Evolutionary conservation across 2,888 invertebrate genomes (phyloP).

Genomic region (Eilema griseolum): DNA sequence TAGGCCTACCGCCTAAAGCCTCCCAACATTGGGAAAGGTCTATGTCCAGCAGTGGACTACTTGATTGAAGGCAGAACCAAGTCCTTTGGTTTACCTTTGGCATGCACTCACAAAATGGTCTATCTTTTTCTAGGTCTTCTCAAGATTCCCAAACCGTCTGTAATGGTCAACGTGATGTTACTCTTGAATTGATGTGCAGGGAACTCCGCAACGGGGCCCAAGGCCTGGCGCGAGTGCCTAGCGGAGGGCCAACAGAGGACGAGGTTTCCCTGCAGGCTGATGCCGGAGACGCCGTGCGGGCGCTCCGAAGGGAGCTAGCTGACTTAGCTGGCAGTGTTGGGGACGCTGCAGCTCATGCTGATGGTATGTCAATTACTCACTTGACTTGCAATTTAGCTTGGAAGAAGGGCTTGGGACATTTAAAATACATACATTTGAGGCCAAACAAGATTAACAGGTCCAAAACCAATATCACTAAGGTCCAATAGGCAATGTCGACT

Average conservation of each 20-base stretch:
- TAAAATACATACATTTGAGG: too few relatives aligned
- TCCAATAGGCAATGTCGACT: too few relatives aligned
- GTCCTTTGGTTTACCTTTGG: too few relatives aligned
- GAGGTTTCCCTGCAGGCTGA: conserved; percentile 25
- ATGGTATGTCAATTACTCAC: conserved; percentile 43
- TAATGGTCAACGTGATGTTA: not conserved
- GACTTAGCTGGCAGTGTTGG: conserved; percentile 80
- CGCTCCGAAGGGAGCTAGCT: conserved; percentile 71
- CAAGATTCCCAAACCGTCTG: not conserved
- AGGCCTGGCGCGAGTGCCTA: conserved; percentile 65
- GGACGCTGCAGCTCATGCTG: conserved; percentile 52
- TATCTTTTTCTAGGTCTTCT: not conserved
- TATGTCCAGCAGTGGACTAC: too few relatives aligned
- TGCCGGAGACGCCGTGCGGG: conserved; percentile 55
- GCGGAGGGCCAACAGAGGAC: conserved; percentile 32
- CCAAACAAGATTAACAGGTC: too few relatives aligned
- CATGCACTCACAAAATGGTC: too few relatives aligned
- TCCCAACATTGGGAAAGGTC: too few relatives aligned
- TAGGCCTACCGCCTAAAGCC: too few relatives aligned
- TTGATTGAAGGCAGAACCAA: too few relatives aligned
- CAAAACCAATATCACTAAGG: too few relatives aligned
- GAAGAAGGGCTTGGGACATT: too few relatives aligned
- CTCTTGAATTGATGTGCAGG: conserved; percentile 18
- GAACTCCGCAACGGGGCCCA: conserved; percentile 49
- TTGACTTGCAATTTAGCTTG: too few relatives aligned